Evolutionary conservation across 2,113 vertebrate species (phyloP).

Genomic region (Speoplatyrhinus poulsoni): DNA sequence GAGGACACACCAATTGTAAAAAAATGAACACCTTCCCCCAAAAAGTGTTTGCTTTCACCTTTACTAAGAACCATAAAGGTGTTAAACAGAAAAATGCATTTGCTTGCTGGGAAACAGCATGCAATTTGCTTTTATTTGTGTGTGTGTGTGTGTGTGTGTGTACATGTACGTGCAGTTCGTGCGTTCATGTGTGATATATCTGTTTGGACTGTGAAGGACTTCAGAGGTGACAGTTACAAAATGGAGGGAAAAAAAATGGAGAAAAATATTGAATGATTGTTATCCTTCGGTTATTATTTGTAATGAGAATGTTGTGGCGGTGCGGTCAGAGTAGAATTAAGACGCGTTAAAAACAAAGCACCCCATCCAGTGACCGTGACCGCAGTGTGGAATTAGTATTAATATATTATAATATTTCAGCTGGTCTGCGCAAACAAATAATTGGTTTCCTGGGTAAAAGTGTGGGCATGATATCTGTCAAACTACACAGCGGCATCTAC

Average conservation of each 20-base stretch:
- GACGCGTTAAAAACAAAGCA: conserved; percentile 37
- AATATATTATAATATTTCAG: conserved; percentile 10
- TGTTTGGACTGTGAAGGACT: conserved; percentile 36
- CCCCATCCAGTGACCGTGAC: conserved; percentile 36
- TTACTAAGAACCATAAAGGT: too few relatives aligned
- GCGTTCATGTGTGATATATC: background rate
- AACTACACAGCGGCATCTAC: conserved; percentile 8
- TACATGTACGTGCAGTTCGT: background rate
- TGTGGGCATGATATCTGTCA: conserved; percentile 15
- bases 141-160: background rate
- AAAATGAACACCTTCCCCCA: conserved; percentile 24
- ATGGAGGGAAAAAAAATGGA: background rate
- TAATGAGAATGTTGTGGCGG: conserved; percentile 33
- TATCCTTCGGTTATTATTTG: conserved; percentile 42
- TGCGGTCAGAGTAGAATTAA: conserved; percentile 29
- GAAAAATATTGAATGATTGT: background rate
- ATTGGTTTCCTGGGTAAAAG: conserved; percentile 37
- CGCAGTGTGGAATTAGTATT: conserved; percentile 21
- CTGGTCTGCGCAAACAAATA: conserved; percentile 30
- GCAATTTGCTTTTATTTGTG: conserved; percentile 4
- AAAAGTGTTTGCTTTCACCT: too few relatives aligned
- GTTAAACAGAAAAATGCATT: conserved; percentile 38
- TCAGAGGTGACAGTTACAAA: conserved; percentile 24
- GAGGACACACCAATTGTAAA: conserved; percentile 41
- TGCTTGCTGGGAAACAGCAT: conserved; percentile 28